Base-by-base conservation (phyloP, 92 coral and sea anemone species). In the Chrysogorgia sp. region DNA sequence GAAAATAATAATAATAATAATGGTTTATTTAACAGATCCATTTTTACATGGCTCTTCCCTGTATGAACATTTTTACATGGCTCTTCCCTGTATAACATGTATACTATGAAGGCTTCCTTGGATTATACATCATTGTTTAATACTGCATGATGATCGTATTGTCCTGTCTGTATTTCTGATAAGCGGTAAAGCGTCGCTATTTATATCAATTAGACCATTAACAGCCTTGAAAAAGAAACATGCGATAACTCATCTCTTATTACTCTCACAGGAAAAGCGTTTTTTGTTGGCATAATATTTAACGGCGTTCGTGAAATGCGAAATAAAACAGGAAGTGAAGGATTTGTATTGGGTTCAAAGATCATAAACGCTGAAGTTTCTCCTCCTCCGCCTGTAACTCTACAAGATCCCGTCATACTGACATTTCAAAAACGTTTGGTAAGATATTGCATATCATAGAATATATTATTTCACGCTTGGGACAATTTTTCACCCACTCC, bases 281-380 rank as follows among this genome's bases (percentile, higher is more conserved):
- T 14, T 71, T 71, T 71, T 34, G 78, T 71, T 71, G 78, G 78
- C 40, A 71, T 71, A 29, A 71, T 71, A 21, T 71, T 30, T 33
- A 71, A 71, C 1, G 64, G 47, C 0, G 31, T 28, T 71, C 63
- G 29, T 55, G 78, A 50, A 33, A 71, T 71, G 78, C 19, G 64
- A 17, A 55, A 50, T 41, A 55, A 71, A 9, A 71, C 78, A 2
- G 63, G 64, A 21, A 64, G 19, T 24, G n/a, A 7, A 45, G 63
- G 63, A 7, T 57, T 57, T 23, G 24, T 7, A 2, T 0, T 71
- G 64, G 78, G 78, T 30, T 24, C 78, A 12, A 50, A 55, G 19
- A 48, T 71, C 17, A 71, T 71, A 29, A 71, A 53, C 34, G 78
- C 78, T 0, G 65, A 0, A 0, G 52, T 72, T 0, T 33, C 50